These are phyloP conservation scores for Drosophila subpulchrella DNA, from an alignment of 1,140 invertebrate species.

Conservation along the genomic window DNA sequence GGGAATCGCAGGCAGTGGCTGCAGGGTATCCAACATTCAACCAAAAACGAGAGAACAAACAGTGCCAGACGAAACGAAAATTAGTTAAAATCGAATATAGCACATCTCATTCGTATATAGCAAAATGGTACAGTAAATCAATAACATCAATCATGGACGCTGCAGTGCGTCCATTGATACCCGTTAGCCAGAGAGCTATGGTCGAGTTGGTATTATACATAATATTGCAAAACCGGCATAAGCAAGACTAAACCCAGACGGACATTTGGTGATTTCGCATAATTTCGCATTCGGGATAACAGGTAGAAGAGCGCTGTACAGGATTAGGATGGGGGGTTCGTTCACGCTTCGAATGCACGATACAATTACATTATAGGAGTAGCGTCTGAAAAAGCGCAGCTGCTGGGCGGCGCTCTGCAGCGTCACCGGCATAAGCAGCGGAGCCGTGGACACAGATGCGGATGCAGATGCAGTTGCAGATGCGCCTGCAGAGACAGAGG, in stretches of 20 bases:
- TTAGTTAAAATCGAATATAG: slow-evolving; percentile 7
- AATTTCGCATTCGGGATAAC: slow-evolving; percentile 34
- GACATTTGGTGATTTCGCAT: slow-evolving; percentile 9
- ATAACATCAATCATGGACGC: slow-evolving; percentile 25
- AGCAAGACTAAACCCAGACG: slow-evolving; percentile 7
- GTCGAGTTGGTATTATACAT: background rate
- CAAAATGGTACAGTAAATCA: background rate
- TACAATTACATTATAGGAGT: slow-evolving; percentile 84
- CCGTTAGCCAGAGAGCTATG: slow-evolving; percentile 30
- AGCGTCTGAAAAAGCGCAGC: slow-evolving; percentile 84
- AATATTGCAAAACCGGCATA: background rate
- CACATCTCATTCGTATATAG: background rate
- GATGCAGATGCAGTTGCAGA: slow-evolving; percentile 21
- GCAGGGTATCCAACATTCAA: slow-evolving; percentile 14
- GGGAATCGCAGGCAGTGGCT: slow-evolving; percentile 79
- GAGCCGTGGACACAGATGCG: slow-evolving; percentile 33
- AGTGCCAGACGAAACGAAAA: slow-evolving; percentile 19
- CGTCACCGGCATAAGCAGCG: slow-evolving; percentile 75
- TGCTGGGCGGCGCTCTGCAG: slow-evolving; percentile 77
- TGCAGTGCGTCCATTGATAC: slow-evolving; percentile 25
- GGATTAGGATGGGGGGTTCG: background rate
- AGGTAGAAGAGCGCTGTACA: slow-evolving; percentile 11
- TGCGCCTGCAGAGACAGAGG: slow-evolving; percentile 10
- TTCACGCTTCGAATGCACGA: slow-evolving; percentile 78
- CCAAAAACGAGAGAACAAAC: slow-evolving; percentile 4